Conservation (phyloP, 2,797 vertebrate species). For the Synanceia verrucosa region DNA sequence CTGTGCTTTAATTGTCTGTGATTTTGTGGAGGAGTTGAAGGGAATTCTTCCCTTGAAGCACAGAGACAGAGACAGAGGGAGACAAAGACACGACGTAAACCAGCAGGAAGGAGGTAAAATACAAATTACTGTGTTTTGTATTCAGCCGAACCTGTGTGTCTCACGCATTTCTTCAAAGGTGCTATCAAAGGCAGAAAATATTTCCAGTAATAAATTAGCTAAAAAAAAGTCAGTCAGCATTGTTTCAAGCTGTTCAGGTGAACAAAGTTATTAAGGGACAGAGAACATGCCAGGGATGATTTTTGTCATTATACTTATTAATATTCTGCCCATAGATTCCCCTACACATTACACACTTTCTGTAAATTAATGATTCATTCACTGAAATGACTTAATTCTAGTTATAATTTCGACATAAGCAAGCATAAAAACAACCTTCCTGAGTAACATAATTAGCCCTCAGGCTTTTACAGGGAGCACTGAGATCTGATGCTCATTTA, state of each 20-base stretch:
- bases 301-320: too few relatives aligned
- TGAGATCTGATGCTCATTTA: too few relatives aligned
- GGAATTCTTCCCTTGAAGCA: conserved; percentile 50
- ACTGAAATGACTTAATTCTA: too few relatives aligned
- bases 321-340: too few relatives aligned
- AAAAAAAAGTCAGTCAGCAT: conserved; percentile 20
- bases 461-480: neutral
- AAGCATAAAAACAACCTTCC: neutral
- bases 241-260: conserved; percentile 18
- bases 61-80: conserved; percentile 11
- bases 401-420: too few relatives aligned
- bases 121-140: conserved; percentile 56
- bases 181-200: conserved; percentile 14
- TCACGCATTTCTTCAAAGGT: conserved; percentile 41
- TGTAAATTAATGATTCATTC: too few relatives aligned
- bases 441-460: neutral
- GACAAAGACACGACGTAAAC: conserved; percentile 18
- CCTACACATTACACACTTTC: too few relatives aligned
- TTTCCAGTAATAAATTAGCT: conserved; percentile 24
- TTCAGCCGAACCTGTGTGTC: conserved; percentile 23
- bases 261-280: neutral
- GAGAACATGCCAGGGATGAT: conserved; percentile 3
- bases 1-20: conserved; percentile 60
- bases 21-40: conserved; percentile 62
- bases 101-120: conserved; percentile 48